A percentile compares a stretch with the other conserved stretches of the same genome.
These are phyloP conservation scores for Drosophila formosana DNA, from an alignment of 2,888 invertebrate genomes.

Conservation along the genomic window DNA sequence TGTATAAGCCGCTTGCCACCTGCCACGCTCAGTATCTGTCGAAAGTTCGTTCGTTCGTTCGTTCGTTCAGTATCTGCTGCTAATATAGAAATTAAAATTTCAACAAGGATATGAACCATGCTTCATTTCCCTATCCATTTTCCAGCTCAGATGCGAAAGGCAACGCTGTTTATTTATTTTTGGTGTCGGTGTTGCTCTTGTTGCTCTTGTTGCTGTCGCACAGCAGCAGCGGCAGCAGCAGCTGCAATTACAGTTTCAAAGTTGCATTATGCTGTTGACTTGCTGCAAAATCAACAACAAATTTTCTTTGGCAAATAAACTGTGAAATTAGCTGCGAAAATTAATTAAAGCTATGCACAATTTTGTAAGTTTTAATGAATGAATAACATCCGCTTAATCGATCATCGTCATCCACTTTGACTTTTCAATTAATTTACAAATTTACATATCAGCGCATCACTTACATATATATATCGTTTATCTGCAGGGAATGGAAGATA, in stretches of 20 bases:
- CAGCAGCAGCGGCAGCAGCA: conserved; percentile 45
- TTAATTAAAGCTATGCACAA: conserved; percentile 4
- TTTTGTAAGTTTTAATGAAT: background rate
- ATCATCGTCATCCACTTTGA: background rate
- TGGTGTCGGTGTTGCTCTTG: conserved; percentile 11
- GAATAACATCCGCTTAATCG: conserved; percentile 5
- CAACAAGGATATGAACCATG: conserved; percentile 60
- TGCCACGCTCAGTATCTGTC: background rate
- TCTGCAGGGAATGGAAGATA: too few relatives aligned
- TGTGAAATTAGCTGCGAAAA: conserved; percentile 27
- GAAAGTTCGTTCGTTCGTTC: background rate
- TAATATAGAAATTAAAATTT: conserved; percentile 74
- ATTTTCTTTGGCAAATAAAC: conserved; percentile 47
- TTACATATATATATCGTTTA: too few relatives aligned
- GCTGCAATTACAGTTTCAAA: conserved; percentile 45
- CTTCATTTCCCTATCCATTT: conserved; percentile 19
- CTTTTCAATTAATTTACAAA: background rate
- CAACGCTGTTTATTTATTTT: conserved; percentile 34
- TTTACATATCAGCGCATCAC: too few relatives aligned
- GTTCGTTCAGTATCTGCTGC: conserved; percentile 29
- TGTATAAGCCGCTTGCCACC: conserved; percentile 21
- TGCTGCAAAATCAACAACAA: conserved; percentile 52
- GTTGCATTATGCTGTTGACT: conserved; percentile 32
- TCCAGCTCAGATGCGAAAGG: conserved; percentile 6
- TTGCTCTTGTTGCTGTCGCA: conserved; percentile 12